These are phyloP conservation scores for Rhinoptilus africanus DNA, from an alignment of 2,113 vertebrate species.

Conservation along the genomic window DNA sequence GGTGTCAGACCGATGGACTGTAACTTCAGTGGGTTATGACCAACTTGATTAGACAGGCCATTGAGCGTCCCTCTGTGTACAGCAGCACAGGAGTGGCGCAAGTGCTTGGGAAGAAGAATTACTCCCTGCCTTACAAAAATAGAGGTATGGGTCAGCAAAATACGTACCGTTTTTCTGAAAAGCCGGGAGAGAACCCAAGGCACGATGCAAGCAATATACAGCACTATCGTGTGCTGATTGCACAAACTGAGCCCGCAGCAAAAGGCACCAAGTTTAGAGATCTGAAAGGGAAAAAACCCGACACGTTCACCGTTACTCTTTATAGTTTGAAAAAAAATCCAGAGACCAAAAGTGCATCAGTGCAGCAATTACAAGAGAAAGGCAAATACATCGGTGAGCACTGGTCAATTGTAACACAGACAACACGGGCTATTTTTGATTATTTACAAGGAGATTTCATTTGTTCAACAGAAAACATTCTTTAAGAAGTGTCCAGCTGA, in stretches of 20 bases:
- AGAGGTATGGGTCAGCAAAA: not conserved
- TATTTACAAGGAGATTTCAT: not conserved
- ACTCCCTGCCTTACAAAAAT: not conserved
- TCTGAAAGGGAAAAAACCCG: slow-evolving; percentile 63
- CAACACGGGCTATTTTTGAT: not conserved
- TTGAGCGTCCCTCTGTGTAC: too few species aligned
- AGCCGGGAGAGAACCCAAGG: slow-evolving; percentile 87
- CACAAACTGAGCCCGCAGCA: slow-evolving; percentile 93
- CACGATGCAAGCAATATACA: slow-evolving; percentile 83
- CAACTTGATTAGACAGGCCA: not conserved
- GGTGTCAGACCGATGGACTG: not conserved
- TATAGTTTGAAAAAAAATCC: not conserved
- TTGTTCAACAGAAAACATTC: not conserved
- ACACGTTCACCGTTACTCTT: not conserved
- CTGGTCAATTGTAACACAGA: accelerated
- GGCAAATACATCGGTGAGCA: not conserved
- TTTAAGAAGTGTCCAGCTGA: not conserved
- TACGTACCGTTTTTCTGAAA: slow-evolving; percentile 75
- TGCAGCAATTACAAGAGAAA: not conserved
- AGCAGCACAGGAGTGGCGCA: not conserved
- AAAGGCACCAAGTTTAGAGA: slow-evolving; percentile 86
- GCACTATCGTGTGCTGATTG: slow-evolving; percentile 92
- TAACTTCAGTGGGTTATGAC: not conserved
- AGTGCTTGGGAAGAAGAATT: not conserved
- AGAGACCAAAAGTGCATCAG: not conserved